Evolutionary conservation across 2,797 vertebrate species (phyloP), one percentile per base, ranked within the genome.

Genomic region (Acipenser oxyrinchus): DNA sequence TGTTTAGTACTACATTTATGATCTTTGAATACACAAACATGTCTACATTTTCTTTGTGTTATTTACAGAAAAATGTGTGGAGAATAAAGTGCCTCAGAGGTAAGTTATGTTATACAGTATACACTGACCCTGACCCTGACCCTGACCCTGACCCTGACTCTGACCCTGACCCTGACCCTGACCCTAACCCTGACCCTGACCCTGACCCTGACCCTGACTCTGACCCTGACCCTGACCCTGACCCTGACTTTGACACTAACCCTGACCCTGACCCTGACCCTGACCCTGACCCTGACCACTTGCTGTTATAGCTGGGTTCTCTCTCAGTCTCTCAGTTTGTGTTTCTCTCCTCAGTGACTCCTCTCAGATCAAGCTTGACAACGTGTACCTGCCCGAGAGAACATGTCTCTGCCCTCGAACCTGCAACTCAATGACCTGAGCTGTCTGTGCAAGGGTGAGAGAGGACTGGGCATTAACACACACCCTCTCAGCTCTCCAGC

Each of bases 381-480:
- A 85, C 0, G 66, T 75, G 0, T 79, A 66, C 51, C 84, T 95
- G 73, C 94, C 0, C 82, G 88, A 74, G 94, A 96, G 73, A 93
- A 91, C 76, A 90, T 74, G 83, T 97, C 95, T 51, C 86, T 99
- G 70, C 95, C 95, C 0, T 90, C 91, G 63, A 87, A 96, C 82
- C 83, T 98, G 71, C 85, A 85, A 80, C 93, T 98, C n/a, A 63
- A 90, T 0, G 91, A 95, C 78, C 89, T 95, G 51, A 73, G 71
- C 12, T 75, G 78, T 4, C 79, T 91, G 65, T 72, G 77, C 58
- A 81, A 75, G 87, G 92, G 95, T 94, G 74, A 67, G 63, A 37
- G 23, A 37, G 23, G 23, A 37, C 23, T 37, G 4, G 23, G 23
- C 23, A 37, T 37, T 37, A 4, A 37, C 23, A 37, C 23, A 23